Evolutionary conservation across 2,797 vertebrate species (phyloP), one percentile per base, ranked within the genome.

Genomic region (Parotocinclus haroldoi): DNA sequence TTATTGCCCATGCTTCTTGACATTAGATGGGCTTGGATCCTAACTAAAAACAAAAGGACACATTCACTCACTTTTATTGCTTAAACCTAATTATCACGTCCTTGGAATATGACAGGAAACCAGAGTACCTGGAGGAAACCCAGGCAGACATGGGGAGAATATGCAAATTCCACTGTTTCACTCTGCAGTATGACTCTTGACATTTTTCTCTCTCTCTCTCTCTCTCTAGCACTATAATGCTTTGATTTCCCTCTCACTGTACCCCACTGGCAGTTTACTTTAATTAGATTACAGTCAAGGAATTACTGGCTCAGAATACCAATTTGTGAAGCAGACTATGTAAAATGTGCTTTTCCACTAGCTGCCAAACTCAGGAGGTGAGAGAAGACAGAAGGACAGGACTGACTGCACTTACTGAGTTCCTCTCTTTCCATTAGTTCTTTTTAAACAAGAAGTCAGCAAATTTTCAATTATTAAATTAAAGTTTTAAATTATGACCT

Each of bases 251-350:
- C 49, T 56, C 68, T 14, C 17, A 46, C 16, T n/a, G 49, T 80
- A 63, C 76, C 83, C 87, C 82, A 85, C 82, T 81, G 85, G 86
- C 85, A 83, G 74, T 85, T 82, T 86, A 77, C 83, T 84, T 84
- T 88, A 87, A 89, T 89, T 87, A 83, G 82, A 88, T 88, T 86
- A 88, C 27, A 27, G 27, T 27, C 82, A 82, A 68, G 82, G 80
- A 72, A 83, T 83, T 82, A 81, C 81, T 72, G 78, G 81, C 82
- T 85, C 82, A 83, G 74, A 81, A 87, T 83, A 85, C 77, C 83
- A 88, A 84, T 87, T 85, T 86, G 79, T 85, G 79, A 85, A 75
- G 80, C 82, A 87, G 82, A 87, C 81, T 68, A 86, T 89, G 86
- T 85, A 87, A 87, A 88, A 89, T 86, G 77, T 81, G 79, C 81